A percentile compares a stretch with the other conserved stretches of the same genome.
Conservation (phyloP, 30 jellyfish, hydroid and myxozoan genomes). For the Cassiopea andromeda region DNA sequence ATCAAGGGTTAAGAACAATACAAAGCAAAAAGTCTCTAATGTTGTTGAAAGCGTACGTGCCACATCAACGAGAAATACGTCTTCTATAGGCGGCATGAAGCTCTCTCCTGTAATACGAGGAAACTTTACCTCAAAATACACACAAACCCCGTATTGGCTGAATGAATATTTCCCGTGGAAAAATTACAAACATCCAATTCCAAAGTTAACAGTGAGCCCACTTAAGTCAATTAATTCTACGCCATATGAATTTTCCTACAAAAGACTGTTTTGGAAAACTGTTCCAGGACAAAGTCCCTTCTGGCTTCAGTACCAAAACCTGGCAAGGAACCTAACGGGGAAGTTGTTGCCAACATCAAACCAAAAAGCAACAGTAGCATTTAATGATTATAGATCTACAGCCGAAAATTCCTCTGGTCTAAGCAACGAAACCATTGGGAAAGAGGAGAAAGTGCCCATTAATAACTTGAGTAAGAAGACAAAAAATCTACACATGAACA, state of each 20-base stretch:
- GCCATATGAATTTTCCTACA: slow-evolving; percentile 22
- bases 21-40: not conserved
- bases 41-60: not conserved
- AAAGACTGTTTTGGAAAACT: slow-evolving; percentile 35
- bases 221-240: not conserved
- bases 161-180: slow-evolving; percentile 41
- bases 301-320: slow-evolving; percentile 28
- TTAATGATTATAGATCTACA: not conserved
- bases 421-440: not conserved
- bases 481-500: not conserved
- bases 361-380: not conserved
- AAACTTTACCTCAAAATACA: not conserved
- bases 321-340: slow-evolving; percentile 24
- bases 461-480: not conserved
- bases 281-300: slow-evolving; percentile 52
- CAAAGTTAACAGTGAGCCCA: not conserved
- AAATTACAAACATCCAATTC: slow-evolving; percentile 44
- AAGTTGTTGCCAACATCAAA: not conserved
- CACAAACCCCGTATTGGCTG: slow-evolving; percentile 54
- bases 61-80: not conserved
- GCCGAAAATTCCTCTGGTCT: not conserved
- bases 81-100: not conserved
- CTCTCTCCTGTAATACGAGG: not conserved
- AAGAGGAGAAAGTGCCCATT: not conserved
- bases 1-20: not conserved